Evolutionary conservation across 2,113 vertebrate genomes (phyloP).

Genomic region (Callopanchax toddi): DNA sequence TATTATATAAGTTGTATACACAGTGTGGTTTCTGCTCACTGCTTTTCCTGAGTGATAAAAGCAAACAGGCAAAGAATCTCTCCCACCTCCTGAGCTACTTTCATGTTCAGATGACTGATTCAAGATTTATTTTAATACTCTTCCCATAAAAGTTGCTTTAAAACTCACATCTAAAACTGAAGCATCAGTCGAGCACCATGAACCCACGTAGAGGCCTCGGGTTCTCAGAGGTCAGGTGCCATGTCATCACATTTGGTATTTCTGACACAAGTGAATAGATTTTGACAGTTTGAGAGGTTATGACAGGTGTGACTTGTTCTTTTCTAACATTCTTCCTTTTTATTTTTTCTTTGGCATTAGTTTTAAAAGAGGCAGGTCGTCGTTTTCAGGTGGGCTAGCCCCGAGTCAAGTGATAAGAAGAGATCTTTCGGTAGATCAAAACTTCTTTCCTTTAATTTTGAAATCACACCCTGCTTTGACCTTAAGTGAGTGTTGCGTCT

Average conservation of each 20-base stretch:
- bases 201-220: slow-evolving; percentile 17
- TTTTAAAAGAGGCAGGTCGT: slow-evolving; percentile 2
- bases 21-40: not conserved
- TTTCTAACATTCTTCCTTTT: not conserved
- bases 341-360: not conserved
- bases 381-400: slow-evolving; percentile 5
- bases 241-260: slow-evolving; percentile 4
- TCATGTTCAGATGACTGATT: slow-evolving; percentile 22
- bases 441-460: slow-evolving; percentile 6
- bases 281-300: slow-evolving; percentile 17
- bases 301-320: slow-evolving; percentile 1
- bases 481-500: slow-evolving; percentile 9
- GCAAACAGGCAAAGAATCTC: not conserved
- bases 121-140: slow-evolving; percentile 39
- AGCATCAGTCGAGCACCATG: slow-evolving; percentile 17
- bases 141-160: slow-evolving; percentile 1
- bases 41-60: slow-evolving; percentile 8
- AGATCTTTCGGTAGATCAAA: slow-evolving; percentile 3
- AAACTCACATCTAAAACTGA: slow-evolving; percentile 16
- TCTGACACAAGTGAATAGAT: slow-evolving; percentile 8
- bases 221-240: slow-evolving; percentile 7
- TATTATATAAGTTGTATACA: not conserved
- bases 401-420: slow-evolving; percentile 24
- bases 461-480: slow-evolving; percentile 5
- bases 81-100: slow-evolving; percentile 17